A percentile compares a stretch with the other conserved stretches of the same genome.
phyloP scores from a whole-genome alignment of 2,113 vertebrate genomes.

The Chaetodon trifascialis region DNA sequence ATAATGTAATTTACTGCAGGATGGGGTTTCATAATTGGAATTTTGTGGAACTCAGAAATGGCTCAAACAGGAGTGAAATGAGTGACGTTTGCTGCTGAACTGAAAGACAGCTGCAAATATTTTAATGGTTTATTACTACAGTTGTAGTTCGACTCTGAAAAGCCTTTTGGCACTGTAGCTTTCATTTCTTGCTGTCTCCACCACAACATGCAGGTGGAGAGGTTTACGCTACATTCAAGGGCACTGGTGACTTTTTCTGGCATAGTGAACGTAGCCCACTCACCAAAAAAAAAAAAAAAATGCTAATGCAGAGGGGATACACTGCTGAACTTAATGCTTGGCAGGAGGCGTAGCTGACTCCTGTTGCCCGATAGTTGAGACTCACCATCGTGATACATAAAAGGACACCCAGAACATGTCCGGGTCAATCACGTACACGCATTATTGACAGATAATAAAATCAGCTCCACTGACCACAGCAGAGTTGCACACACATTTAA shows the following conservation, averaged over 20 bases:
- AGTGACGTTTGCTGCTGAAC: neutral
- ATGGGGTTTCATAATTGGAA: neutral
- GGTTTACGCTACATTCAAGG: neutral
- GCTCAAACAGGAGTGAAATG: neutral
- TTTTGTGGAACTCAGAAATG: neutral
- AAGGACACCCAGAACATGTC: conserved; percentile 2
- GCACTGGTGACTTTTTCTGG: neutral
- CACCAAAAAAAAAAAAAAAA: neutral
- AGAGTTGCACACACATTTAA: neutral
- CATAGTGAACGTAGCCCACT: no score
- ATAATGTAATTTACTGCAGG: neutral
- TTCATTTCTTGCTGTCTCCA: neutral
- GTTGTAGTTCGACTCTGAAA: neutral
- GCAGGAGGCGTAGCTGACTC: neutral
- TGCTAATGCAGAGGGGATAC: neutral
- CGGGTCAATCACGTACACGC: neutral
- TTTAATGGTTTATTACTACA: neutral
- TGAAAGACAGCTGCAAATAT: neutral
- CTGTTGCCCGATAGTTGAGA: neutral
- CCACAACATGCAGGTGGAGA: neutral
- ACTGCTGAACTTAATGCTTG: neutral
- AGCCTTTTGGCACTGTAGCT: neutral
- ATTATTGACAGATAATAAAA: neutral
- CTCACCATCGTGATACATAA: neutral
- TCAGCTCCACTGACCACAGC: neutral